phyloP scores from a whole-genome alignment of 1,140 invertebrate species.

The Diplogasteroides magnus region DNA sequence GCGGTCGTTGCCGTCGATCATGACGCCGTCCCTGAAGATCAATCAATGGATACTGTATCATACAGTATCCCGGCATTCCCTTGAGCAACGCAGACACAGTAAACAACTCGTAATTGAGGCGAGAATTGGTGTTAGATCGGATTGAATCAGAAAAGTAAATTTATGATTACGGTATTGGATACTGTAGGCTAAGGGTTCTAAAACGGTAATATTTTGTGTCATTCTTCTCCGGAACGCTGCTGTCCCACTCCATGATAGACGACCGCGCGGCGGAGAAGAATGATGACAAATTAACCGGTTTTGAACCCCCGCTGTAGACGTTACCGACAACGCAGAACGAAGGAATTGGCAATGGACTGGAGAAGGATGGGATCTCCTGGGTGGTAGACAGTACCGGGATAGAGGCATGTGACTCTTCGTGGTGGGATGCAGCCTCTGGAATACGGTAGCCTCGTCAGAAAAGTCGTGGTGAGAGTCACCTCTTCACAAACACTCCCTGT shows the following conservation, averaged over 20 bases:
- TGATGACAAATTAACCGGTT: neutral
- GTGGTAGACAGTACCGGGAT: constrained; percentile 1
- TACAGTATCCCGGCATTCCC: too few species aligned
- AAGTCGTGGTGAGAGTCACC: neutral
- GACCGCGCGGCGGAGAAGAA: too few species aligned
- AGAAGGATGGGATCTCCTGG: constrained; percentile 1
- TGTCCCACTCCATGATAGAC: too few species aligned
- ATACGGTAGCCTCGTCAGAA: neutral
- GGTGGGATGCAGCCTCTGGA: neutral
- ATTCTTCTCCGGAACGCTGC: too few species aligned
- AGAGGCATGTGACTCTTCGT: neutral
- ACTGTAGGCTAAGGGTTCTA: too few species aligned
- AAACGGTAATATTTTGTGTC: too few species aligned
- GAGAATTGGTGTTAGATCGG: too few species aligned
- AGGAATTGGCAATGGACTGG: constrained; percentile 1
- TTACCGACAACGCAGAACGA: constrained; percentile 1
- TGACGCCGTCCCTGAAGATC: neutral
- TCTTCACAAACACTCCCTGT: neutral
- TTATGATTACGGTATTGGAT: too few species aligned
- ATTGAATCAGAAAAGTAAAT: too few species aligned
- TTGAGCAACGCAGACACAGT: too few species aligned
- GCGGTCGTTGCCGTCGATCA: constrained; percentile 7
- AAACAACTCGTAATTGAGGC: too few species aligned
- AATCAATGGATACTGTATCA: too few species aligned
- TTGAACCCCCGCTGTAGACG: neutral